Evolutionary conservation across 1,140 invertebrate genomes (phyloP).

Genomic region (Drosophila bifasciata): DNA sequence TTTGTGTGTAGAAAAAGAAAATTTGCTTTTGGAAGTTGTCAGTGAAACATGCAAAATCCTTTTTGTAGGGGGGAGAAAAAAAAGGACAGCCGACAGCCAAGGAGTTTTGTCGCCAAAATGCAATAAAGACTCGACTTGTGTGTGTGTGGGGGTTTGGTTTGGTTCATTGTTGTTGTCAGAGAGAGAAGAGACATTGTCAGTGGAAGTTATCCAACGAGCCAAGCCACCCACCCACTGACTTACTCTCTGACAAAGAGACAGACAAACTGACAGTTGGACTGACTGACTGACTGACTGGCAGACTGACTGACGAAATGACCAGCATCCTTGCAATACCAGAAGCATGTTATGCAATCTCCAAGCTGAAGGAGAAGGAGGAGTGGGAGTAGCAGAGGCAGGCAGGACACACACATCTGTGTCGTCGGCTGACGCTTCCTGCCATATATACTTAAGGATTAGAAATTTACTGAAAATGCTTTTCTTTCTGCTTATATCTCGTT

Average conservation of each 20-base stretch:
- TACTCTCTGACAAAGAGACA: conserved; percentile 42
- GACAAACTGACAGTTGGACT: conserved; percentile 40
- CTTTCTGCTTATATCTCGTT: conserved; percentile 50
- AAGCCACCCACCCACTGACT: conserved; percentile 11
- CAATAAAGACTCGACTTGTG: conserved; percentile 66
- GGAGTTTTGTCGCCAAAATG: conserved; percentile 75
- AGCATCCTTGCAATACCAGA: conserved; percentile 29
- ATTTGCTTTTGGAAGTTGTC: conserved; percentile 64
- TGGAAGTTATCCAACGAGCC: conserved; percentile 8
- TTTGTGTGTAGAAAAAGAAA: conserved; percentile 50
- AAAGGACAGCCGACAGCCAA: conserved; percentile 49
- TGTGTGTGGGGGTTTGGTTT: too few species aligned
- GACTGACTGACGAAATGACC: conserved; percentile 57
- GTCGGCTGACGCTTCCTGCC: conserved; percentile 71
- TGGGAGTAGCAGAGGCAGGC: conserved; percentile 29
- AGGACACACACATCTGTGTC: conserved; percentile 51
- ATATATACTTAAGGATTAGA: conserved; percentile 83
- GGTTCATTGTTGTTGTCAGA: conserved; percentile 53
- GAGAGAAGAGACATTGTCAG: conserved; percentile 46
- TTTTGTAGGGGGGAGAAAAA: conserved; percentile 39
- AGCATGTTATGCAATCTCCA: conserved; percentile 41
- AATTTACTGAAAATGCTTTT: conserved; percentile 78
- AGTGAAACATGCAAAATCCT: conserved; percentile 73
- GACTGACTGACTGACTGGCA: conserved; percentile 26
- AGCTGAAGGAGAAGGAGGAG: conserved; percentile 8